Evolutionary conservation across 1,140 invertebrate genomes (phyloP).

Genomic region (Rhyzopertha dominica): DNA sequence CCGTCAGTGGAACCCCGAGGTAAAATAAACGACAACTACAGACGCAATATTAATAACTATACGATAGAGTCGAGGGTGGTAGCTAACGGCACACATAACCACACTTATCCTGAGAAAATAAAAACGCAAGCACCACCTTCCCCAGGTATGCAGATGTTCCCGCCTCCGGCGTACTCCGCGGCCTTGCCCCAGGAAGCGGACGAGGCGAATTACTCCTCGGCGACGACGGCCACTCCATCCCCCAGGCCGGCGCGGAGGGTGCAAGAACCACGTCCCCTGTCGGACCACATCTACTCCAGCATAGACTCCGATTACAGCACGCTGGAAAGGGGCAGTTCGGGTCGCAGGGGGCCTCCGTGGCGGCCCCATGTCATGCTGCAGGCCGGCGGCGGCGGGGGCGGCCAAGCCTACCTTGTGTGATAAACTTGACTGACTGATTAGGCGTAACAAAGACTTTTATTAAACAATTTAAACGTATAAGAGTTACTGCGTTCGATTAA

Average conservation of each 20-base stretch:
- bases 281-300: conserved; percentile 82
- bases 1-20: conserved; percentile 61
- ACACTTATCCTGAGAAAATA: conserved; percentile 48
- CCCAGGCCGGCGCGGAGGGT: conserved; percentile 55
- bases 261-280: conserved; percentile 64
- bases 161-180: conserved; percentile 51
- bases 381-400: conserved; percentile 44
- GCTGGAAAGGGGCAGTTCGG: conserved; percentile 50
- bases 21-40: conserved; percentile 61
- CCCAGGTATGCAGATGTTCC: conserved; percentile 46
- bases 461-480: conserved; percentile 29
- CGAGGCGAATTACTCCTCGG: conserved; percentile 58
- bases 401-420: conserved; percentile 58
- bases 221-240: conserved; percentile 58
- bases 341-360: conserved; percentile 43
- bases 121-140: conserved; percentile 45
- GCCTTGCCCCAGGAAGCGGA: conserved; percentile 48
- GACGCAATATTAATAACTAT: conserved; percentile 73
- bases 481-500: conserved; percentile 27
- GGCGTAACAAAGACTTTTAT: conserved; percentile 26
- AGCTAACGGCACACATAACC: conserved; percentile 52
- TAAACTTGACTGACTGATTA: conserved; percentile 44
- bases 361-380: conserved; percentile 42
- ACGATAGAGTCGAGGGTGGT: conserved; percentile 61
- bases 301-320: conserved; percentile 79